Evolutionary conservation across 2,888 invertebrate genomes (phyloP), one percentile per base, ranked within the genome.

Genomic region (Volucella zonaria): DNA sequence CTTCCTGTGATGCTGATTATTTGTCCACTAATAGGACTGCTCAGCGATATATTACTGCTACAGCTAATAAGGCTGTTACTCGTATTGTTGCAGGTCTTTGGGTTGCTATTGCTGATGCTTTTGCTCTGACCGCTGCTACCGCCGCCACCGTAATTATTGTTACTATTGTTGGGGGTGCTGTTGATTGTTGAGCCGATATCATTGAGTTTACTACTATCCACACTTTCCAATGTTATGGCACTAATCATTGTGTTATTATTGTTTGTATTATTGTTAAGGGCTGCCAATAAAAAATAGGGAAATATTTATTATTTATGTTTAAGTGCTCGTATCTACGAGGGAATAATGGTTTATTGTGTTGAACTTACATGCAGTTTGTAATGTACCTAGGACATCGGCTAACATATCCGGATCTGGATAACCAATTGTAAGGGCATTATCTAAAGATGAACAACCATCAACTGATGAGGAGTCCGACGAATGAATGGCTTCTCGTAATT

Each of bases 331-430:
- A 11, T 3, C 11, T 15, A 61, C 15, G n/a, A 45, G 15, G 11
- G 8, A 6, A 3, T 9, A 11, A 43, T 31, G 3, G n/a, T n/a
- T 40, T 49, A 10, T n/a, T 8, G 3, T 40, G 9, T n/a, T 56
- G 23, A 23, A 79, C 89, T 90, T 89, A 92, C 92, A 94, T 89
- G 92, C 92, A 89, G 92, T 92, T 89, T 93, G 94, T 85, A 95
- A 94, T 71, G 94, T 94, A 87, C 95, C 94, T 87, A 95, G 93
- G 89, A 95, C 93, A 91, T 95, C 95, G 61, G 95, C 95, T 76
- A 96, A 93, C 90, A 95, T 94, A 89, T 95, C 95, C 40, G 95
- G 94, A 92, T 96, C 95, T 90, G 95, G 95, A 92, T 95, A 95
- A 87, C 95, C 95, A 89, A 91, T 90, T 88, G 95, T 95, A 86